Evolutionary conservation across 2,113 vertebrate species (phyloP), one percentile per base, ranked within the genome.

Genomic region (Aegotheles bennettii): DNA sequence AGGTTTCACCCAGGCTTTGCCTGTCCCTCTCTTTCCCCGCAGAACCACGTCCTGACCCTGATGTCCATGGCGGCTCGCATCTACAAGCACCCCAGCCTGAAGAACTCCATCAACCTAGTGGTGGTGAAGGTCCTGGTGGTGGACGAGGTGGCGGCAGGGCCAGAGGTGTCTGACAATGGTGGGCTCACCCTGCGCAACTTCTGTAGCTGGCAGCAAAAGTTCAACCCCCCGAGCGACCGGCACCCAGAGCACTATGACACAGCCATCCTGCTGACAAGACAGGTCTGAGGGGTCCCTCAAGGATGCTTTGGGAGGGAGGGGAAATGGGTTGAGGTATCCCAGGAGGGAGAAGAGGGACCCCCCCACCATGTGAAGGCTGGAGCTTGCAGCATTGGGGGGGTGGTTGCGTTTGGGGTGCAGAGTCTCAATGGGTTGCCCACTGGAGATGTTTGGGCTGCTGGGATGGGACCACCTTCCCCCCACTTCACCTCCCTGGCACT

Each of bases 21-120:
- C 36, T 53, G 31, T 48, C n/a, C 71, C 3, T 25, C 56, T 80
- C 12, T 68, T 31, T 33, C 82, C 25, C 40, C 1, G 4, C 97
- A 99, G 99, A 99, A 98, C 95, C 99, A 99, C 51, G 29, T 99
- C 45, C 98, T 99, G 94, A 99, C 98, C 12, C 96, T 99, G 87
- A 98, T 99, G 97, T 98, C 99, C 6, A 97, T 99, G 98, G 98
- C 99, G 0, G 98, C 99, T 87, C 98, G 94, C 61, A 98, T 99
- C 90, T 99, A 99, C 98, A 99, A 98, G 87, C 99, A 99, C 88
- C 99, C 99, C 87, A 99, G 99, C 98, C 98, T 99, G 69, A 98
- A 98, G 97, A 99, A 99, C 94, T 97, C 98, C 26, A 97, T 99
- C 74, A 98, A 91, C 96, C 85, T 99, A 92, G 98, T 99, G 94